A percentile compares a stretch with the other conserved stretches of the same genome.
Evolutionary conservation across 2,113 vertebrate genomes (phyloP).

Genomic region (Megaceryle maxima): DNA sequence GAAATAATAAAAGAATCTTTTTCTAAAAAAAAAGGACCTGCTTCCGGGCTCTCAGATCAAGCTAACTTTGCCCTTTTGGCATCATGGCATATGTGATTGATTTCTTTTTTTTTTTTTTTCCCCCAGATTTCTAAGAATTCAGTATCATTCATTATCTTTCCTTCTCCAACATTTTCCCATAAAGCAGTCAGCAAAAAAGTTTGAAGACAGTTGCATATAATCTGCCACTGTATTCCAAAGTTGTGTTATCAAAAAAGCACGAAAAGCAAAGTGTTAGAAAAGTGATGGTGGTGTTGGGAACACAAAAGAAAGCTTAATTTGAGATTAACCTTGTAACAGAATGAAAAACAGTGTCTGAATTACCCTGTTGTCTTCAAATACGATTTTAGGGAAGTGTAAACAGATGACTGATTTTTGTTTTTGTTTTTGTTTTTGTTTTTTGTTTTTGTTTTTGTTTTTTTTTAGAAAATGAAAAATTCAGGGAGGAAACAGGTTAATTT

Average conservation of each 20-base stretch:
- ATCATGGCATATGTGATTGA: not conserved
- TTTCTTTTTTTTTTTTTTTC: not conserved
- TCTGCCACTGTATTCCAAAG: not conserved
- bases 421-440: not conserved
- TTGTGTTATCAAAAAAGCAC: not conserved
- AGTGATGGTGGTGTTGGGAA: accelerated
- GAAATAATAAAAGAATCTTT: not conserved
- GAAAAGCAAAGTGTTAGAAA: not conserved
- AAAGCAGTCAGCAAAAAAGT: not conserved
- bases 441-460: not conserved
- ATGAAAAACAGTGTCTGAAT: not conserved
- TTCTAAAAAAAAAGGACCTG: not conserved
- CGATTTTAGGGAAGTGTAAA: not conserved
- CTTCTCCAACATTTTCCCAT: not conserved
- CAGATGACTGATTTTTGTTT: not conserved
- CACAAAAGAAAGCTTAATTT: not conserved
- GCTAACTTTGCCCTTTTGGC: not conserved
- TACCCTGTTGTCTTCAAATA: not conserved
- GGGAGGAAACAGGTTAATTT: not conserved
- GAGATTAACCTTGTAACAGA: not conserved
- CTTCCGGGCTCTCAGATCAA: not conserved
- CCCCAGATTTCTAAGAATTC: not conserved
- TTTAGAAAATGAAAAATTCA: not conserved
- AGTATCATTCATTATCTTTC: not conserved
- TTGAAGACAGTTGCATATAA: not conserved